Evolutionary conservation across 1,140 invertebrate species (phyloP).

Genomic region (Sweltsa coloradensis): DNA sequence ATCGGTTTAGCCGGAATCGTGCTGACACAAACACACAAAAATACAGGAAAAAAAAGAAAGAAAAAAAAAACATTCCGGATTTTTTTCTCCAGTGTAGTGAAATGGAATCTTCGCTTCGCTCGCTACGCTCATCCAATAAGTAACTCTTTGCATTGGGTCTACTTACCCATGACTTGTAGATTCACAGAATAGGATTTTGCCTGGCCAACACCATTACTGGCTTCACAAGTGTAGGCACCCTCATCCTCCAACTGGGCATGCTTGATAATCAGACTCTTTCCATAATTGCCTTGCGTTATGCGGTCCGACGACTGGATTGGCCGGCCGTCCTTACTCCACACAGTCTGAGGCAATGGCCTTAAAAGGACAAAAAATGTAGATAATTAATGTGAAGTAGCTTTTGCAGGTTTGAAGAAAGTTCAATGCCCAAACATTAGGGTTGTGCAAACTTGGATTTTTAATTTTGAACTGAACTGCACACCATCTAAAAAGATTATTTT

Average conservation of each 20-base stretch:
- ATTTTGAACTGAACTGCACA: no score
- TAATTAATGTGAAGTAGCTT: constrained; percentile 1
- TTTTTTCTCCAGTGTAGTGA: no score
- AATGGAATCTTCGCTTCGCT: no score
- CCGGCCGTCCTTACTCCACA: constrained; percentile 73
- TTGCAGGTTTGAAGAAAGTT: constrained; percentile 4
- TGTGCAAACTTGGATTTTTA: no score
- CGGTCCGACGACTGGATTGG: constrained; percentile 54
- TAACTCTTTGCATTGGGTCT: no score
- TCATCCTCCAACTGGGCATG: constrained; percentile 75
- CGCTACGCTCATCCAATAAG: no score
- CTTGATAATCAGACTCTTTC: constrained; percentile 80
- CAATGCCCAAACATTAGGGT: no score
- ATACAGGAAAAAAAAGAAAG: no score
- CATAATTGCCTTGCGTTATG: constrained; percentile 76
- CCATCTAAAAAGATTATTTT: no score
- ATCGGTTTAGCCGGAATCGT: no score
- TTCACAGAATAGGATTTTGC: constrained; percentile 74
- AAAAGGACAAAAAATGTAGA: constrained; percentile 15
- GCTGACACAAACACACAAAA: no score
- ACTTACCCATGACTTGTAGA: constrained; percentile 58
- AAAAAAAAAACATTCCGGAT: no score
- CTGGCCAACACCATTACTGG: constrained; percentile 77
- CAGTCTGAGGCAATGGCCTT: constrained; percentile 60
- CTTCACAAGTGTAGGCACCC: constrained; percentile 81